These are phyloP conservation scores for Macrotrachela quadricornifera DNA, from an alignment of 1,140 invertebrate genomes.

Conservation along the genomic window DNA sequence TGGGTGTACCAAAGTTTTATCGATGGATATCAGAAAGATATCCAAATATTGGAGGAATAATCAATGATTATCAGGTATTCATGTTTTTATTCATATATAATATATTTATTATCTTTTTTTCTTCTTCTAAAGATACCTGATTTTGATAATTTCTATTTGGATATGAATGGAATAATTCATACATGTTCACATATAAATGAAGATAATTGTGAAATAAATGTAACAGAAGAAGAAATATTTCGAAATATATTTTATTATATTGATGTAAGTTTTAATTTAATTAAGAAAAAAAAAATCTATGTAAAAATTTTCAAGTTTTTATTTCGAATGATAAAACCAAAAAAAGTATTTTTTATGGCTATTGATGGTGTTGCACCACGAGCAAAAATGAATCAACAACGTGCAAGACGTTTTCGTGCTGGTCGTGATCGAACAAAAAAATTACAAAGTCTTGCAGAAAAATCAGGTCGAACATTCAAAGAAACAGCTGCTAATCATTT, in stretches of 20 bases:
- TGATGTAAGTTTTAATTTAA: too few species aligned
- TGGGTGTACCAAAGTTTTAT: slow-evolving; percentile 96
- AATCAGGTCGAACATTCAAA: too few species aligned
- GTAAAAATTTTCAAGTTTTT: slow-evolving; percentile 25
- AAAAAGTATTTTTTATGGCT: slow-evolving; percentile 79
- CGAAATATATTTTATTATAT: too few species aligned
- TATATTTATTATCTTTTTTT: too few species aligned
- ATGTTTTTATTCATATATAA: too few species aligned
- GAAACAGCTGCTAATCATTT: too few species aligned
- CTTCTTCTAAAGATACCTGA: slow-evolving; percentile 54
- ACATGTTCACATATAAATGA: slow-evolving; percentile 87
- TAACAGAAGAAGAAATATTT: too few species aligned
- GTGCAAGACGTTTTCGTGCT: slow-evolving; percentile 40
- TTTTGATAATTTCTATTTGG: slow-evolving; percentile 75
- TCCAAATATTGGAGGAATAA: slow-evolving; percentile 73
- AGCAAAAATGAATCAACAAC: slow-evolving; percentile 81
- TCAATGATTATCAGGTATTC: slow-evolving; percentile 40
- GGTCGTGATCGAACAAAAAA: not conserved
- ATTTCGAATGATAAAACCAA: slow-evolving; percentile 72
- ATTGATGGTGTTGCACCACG: slow-evolving; percentile 83
- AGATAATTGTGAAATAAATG: not conserved
- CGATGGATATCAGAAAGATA: slow-evolving; percentile 87
- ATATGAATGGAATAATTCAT: slow-evolving; percentile 86
- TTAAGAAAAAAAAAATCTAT: too few species aligned
- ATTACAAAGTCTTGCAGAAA: not conserved